These are phyloP conservation scores for Pseudochirops cupreus DNA, from an alignment of 2,797 vertebrate species.

Conservation along the genomic window DNA sequence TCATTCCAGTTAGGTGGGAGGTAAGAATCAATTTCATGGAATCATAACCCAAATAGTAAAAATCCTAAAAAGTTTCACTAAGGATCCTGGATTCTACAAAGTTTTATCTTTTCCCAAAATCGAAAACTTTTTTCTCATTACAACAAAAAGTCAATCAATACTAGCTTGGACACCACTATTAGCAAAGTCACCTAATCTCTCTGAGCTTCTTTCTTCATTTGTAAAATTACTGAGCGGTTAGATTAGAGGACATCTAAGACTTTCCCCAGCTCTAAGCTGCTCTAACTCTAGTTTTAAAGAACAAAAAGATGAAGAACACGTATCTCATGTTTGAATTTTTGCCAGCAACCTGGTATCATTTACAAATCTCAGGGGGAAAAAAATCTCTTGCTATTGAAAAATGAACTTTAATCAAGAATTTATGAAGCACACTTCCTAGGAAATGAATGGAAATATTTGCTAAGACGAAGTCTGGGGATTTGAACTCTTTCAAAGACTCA, in stretches of 20 bases:
- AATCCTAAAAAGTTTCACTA: background rate
- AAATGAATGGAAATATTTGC: slow-evolving; percentile 62
- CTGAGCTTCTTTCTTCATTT: no score
- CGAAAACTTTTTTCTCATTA: background rate
- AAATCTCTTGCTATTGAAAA: slow-evolving; percentile 43
- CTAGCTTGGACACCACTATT: background rate
- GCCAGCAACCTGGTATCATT: background rate
- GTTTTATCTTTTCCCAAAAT: background rate
- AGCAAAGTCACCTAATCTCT: background rate
- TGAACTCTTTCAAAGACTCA: slow-evolving; percentile 60
- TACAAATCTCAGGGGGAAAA: background rate
- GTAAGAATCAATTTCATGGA: background rate
- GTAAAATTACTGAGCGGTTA: background rate
- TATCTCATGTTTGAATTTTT: background rate
- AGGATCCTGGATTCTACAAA: background rate
- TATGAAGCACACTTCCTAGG: slow-evolving; percentile 67
- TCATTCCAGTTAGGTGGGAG: background rate
- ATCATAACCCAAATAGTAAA: background rate
- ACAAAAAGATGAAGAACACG: background rate
- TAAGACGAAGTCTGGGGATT: slow-evolving; percentile 50
- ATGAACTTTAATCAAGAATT: slow-evolving; percentile 58
- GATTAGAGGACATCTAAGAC: background rate
- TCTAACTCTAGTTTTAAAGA: background rate
- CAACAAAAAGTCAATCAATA: background rate
- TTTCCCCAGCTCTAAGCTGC: background rate